phyloP scores from a whole-genome alignment of 2,797 vertebrate species.

The Galago senegalensis region DNA sequence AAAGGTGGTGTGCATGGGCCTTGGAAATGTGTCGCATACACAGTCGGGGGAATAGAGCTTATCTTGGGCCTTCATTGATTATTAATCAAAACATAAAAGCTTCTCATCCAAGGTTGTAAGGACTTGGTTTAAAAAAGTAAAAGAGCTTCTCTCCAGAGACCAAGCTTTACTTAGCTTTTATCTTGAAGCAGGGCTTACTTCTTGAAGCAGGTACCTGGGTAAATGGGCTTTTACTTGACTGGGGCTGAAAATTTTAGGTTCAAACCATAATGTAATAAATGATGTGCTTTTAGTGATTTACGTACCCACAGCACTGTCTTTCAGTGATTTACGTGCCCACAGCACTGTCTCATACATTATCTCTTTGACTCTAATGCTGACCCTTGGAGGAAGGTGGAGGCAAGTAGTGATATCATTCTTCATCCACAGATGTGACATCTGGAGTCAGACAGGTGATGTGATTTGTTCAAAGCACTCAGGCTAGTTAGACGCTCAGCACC shows the following conservation, averaged over 20 bases:
- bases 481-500: neutral
- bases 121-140: conserved; percentile 22
- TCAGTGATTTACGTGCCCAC: neutral
- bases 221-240: neutral
- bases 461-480: neutral
- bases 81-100: conserved; percentile 56
- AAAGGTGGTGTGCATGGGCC: neutral
- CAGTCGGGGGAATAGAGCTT: neutral
- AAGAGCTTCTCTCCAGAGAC: conserved; percentile 42
- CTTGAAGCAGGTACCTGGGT: neutral
- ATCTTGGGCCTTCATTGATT: conserved; percentile 62
- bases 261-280: neutral
- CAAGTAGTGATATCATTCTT: neutral
- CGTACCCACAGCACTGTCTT: too few species aligned
- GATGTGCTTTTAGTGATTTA: too few species aligned
- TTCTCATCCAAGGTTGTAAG: conserved; percentile 45
- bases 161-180: conserved; percentile 20
- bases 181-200: neutral
- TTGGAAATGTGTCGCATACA: neutral
- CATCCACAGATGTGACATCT: neutral
- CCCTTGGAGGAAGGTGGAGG: neutral
- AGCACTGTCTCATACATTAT: neutral
- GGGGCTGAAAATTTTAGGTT: neutral
- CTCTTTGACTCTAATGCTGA: neutral
- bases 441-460: neutral